These are phyloP conservation scores for Volucella inanis DNA, from an alignment of 2,888 invertebrate genomes.

Conservation along the genomic window DNA sequence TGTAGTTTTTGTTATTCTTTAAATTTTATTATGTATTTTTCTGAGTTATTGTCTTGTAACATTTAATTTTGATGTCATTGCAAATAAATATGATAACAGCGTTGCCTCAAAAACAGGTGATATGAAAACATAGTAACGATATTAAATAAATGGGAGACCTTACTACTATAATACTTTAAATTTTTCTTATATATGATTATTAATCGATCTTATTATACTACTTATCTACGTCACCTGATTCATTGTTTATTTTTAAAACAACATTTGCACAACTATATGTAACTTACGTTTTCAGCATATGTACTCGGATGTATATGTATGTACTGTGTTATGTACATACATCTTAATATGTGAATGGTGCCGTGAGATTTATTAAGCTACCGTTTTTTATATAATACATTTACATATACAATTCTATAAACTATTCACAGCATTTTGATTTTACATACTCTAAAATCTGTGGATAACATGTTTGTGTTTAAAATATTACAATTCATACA, in stretches of 20 bases:
- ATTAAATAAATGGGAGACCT: constrained; percentile 57
- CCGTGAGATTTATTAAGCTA: constrained; percentile 52
- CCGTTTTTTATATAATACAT: constrained; percentile 61
- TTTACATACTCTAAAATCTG: constrained; percentile 72
- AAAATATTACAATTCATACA: constrained; percentile 51
- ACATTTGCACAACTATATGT: constrained; percentile 62
- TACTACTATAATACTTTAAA: constrained; percentile 69
- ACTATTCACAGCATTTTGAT: constrained; percentile 74
- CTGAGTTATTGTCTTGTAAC: constrained; percentile 70
- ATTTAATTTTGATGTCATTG: constrained; percentile 47
- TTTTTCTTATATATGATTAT: constrained; percentile 50
- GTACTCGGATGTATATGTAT: constrained; percentile 14
- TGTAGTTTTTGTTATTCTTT: constrained; percentile 17
- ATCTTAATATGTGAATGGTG: constrained; percentile 43
- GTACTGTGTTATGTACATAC: constrained; percentile 8
- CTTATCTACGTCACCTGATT: constrained; percentile 69
- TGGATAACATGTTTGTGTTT: constrained; percentile 66
- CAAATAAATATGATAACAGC: constrained; percentile 53
- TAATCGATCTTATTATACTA: constrained; percentile 64
- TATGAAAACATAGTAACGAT: constrained; percentile 38
- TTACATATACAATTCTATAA: constrained; percentile 69
- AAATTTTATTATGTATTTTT: constrained; percentile 32
- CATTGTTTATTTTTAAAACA: constrained; percentile 52
- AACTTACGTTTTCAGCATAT: constrained; percentile 35
- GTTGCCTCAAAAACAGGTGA: constrained; percentile 26